Base-by-base conservation (phyloP, 2,888 invertebrate genomes). In the Ommatoiulus sabulosus region DNA sequence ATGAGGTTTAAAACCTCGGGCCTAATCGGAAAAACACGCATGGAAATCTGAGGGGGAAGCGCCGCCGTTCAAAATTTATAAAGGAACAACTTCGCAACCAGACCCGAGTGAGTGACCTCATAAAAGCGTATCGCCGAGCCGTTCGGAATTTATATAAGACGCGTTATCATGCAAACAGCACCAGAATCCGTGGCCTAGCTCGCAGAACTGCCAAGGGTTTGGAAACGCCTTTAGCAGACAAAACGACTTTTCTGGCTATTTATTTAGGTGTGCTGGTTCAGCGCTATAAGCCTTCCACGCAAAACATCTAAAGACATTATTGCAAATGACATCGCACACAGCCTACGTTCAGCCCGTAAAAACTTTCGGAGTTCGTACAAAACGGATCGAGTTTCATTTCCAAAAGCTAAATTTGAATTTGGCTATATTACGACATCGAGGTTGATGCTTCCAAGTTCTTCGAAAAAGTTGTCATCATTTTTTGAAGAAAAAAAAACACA, bases 81-180 rank as follows among this genome's bases (percentile, higher is more conserved):
- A 72, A 72, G 72, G 24, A 72, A 72, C 72, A n/a, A 72, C 72
- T 72, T 72, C 72, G 72, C 72, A 72, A 72, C n/a, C 72, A 72
- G 72, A n/a, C 72, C 8, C 20, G n/a, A 72, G 72, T 72, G 5
- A 72, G 72, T 72, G 72, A 72, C 72, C 72, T 72, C 72, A 72
- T 72, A 72, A 72, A 72, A 72, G 72, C 10, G 24, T 72, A 72
- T 20, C 10, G 72, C 72, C 8, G 10, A 72, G 72, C 72, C 20
- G 10, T 72, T 72, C 8, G 4, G 24, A 72, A 72, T 24, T 24
- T 10, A 72, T 35, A 35, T 24, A 63, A 57, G 63, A 72, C 20
- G 10, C 72, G 72, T 72, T 72, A 72, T 20, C 72, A 17, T 72
- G 72, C n/a, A 72, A 72, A 72, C 24, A 24, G 72, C 24, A 24